A percentile compares a stretch with the other conserved stretches of the same genome.
Evolutionary conservation across 2,888 invertebrate genomes (phyloP).

Genomic region (Ormia ochracea): DNA sequence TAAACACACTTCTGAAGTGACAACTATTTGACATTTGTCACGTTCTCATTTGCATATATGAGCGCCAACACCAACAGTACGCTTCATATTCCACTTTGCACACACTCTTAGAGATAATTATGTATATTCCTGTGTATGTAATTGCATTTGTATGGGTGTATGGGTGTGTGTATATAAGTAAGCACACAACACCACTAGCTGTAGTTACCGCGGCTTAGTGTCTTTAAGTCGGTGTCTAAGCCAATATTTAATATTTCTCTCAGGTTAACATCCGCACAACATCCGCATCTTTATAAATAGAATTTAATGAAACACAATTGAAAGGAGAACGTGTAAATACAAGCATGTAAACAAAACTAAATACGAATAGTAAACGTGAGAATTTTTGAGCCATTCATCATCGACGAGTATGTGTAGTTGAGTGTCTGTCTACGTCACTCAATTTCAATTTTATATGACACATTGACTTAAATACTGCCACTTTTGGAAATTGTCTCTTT

Average conservation of each 20-base stretch:
- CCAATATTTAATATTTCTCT: slow-evolving; percentile 39
- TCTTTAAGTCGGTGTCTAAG: background rate
- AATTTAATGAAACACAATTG: slow-evolving; percentile 9
- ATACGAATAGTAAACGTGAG: slow-evolving; percentile 55
- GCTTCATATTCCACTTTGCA: too few relatives aligned
- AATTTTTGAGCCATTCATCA: slow-evolving; percentile 42
- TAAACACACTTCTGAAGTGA: slow-evolving; percentile 54
- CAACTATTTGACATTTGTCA: slow-evolving; percentile 61
- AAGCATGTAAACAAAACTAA: slow-evolving; percentile 2
- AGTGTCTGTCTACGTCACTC: background rate
- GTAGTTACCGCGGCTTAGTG: background rate
- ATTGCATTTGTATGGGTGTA: background rate
- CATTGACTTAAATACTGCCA: slow-evolving; percentile 58
- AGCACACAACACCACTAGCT: background rate
- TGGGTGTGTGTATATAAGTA: background rate
- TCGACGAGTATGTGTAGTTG: background rate
- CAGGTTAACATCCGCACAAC: slow-evolving; percentile 16
- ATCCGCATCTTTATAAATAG: slow-evolving; percentile 38
- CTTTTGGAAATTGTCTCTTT: slow-evolving; percentile 49
- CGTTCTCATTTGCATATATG: slow-evolving; percentile 60
- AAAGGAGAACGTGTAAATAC: slow-evolving; percentile 13
- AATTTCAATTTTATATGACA: slow-evolving; percentile 43
- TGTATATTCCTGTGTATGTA: too few relatives aligned
- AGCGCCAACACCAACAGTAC: background rate
- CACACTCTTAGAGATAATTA: too few relatives aligned